phyloP scores from a whole-genome alignment of 1,140 invertebrate species.

The Grapholita molesta region DNA sequence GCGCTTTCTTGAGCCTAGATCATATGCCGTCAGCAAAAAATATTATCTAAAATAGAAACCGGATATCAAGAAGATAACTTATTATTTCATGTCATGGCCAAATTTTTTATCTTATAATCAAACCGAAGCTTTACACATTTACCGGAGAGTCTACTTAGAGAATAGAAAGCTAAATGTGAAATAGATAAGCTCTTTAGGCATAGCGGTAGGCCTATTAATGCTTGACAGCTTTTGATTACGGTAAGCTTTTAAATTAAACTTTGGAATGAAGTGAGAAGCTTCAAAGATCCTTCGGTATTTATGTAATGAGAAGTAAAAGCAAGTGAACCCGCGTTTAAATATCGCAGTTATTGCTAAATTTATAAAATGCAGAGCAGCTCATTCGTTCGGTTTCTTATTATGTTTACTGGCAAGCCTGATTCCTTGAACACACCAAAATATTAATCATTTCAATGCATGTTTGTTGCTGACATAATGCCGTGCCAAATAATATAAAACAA shows the following conservation, averaged over 20 bases:
- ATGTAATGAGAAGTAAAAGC: neutral
- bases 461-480: too few relatives aligned
- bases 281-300: slow-evolving; percentile 1
- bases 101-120: neutral
- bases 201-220: slow-evolving; percentile 12
- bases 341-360: neutral
- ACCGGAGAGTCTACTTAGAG: neutral
- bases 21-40: neutral
- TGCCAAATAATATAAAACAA: too few relatives aligned
- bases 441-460: too few relatives aligned
- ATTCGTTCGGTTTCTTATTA: too few relatives aligned
- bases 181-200: slow-evolving; percentile 3
- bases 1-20: neutral
- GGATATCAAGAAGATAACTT: neutral
- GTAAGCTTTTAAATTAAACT: slow-evolving; percentile 4
- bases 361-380: neutral
- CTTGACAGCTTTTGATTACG: slow-evolving; percentile 6
- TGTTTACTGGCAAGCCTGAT: too few relatives aligned
- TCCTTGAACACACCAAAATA: too few relatives aligned
- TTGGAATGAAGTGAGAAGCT: neutral
- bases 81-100: neutral
- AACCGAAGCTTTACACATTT: neutral
- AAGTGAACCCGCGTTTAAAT: neutral
- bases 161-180: slow-evolving; percentile 15
- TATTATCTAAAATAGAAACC: neutral